A percentile compares a stretch with the other conserved stretches of the same genome.
Evolutionary conservation across 2,113 vertebrate genomes (phyloP).

Genomic region (Chiloscyllium plagiosum): DNA sequence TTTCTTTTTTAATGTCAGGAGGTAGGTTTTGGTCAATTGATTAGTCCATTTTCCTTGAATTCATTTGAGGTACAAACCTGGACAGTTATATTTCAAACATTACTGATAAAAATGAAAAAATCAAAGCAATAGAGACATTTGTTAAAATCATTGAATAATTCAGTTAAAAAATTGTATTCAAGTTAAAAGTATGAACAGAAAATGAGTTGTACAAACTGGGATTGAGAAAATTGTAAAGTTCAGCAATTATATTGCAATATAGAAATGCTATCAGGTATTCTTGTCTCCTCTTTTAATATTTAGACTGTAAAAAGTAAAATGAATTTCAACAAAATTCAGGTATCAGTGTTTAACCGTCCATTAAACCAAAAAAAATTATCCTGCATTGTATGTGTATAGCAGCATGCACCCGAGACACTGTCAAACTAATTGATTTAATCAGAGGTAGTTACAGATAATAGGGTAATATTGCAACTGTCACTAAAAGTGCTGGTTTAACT

Average conservation of each 20-base stretch:
- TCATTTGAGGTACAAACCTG: slow-evolving; percentile 81
- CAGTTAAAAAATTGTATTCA: slow-evolving; percentile 82
- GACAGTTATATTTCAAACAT: slow-evolving; percentile 64
- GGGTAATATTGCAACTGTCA: slow-evolving; percentile 76
- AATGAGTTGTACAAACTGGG: slow-evolving; percentile 64
- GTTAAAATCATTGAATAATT: slow-evolving; percentile 74
- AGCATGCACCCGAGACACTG: slow-evolving; percentile 70
- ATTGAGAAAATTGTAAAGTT: slow-evolving; percentile 59
- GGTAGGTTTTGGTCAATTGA: slow-evolving; percentile 85
- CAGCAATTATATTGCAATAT: slow-evolving; percentile 61
- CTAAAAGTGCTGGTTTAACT: slow-evolving; percentile 67
- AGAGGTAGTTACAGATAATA: slow-evolving; percentile 88
- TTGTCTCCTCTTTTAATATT: slow-evolving; percentile 63
- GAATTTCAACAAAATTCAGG: slow-evolving; percentile 51
- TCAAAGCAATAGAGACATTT: slow-evolving; percentile 57
- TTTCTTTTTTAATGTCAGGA: slow-evolving; percentile 76
- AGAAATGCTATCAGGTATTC: slow-evolving; percentile 60
- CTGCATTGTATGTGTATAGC: slow-evolving; percentile 72
- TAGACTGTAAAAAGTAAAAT: slow-evolving; percentile 53
- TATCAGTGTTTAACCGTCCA: slow-evolving; percentile 57
- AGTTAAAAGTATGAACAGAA: slow-evolving; percentile 78
- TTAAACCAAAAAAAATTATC: slow-evolving; percentile 47
- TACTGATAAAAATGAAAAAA: slow-evolving; percentile 44
- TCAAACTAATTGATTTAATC: slow-evolving; percentile 70
- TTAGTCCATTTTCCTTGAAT: slow-evolving; percentile 70